phyloP scores from a whole-genome alignment of 2,113 vertebrate species.

The Agelaius phoeniceus region DNA sequence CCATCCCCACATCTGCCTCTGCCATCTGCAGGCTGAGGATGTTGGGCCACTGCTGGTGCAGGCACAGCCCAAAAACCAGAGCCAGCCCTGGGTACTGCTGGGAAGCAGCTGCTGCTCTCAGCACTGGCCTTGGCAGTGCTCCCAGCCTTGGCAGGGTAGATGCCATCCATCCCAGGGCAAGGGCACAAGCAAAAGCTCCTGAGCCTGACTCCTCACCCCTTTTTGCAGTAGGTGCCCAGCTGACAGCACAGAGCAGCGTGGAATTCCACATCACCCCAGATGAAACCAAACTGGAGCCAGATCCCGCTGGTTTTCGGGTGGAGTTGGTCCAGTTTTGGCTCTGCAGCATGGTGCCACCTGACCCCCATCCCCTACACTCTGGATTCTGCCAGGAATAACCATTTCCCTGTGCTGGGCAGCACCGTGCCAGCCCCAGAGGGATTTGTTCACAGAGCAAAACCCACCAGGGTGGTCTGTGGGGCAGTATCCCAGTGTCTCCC shows the following conservation, averaged over 20 bases:
- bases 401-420: not conserved
- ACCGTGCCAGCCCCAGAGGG: not conserved
- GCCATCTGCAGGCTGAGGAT: not conserved
- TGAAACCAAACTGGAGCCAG: not conserved
- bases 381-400: accelerated
- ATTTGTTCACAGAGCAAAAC: not conserved
- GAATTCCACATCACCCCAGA: accelerated
- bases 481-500: too few species aligned
- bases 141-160: not conserved
- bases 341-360: accelerated
- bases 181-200: not conserved
- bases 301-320: accelerated
- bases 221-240: not conserved
- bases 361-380: accelerated
- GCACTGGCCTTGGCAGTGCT: not conserved
- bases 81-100: not conserved
- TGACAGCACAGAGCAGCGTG: accelerated
- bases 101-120: not conserved
- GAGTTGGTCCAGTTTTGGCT: not conserved
- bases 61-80: not conserved
- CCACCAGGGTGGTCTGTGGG: not conserved
- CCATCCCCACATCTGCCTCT: not conserved
- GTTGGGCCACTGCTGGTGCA: not conserved
- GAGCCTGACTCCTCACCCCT: not conserved
- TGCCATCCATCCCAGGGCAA: not conserved